phyloP scores from a whole-genome alignment of 2,797 vertebrate genomes.

The Gadopsis bispinosus region DNA sequence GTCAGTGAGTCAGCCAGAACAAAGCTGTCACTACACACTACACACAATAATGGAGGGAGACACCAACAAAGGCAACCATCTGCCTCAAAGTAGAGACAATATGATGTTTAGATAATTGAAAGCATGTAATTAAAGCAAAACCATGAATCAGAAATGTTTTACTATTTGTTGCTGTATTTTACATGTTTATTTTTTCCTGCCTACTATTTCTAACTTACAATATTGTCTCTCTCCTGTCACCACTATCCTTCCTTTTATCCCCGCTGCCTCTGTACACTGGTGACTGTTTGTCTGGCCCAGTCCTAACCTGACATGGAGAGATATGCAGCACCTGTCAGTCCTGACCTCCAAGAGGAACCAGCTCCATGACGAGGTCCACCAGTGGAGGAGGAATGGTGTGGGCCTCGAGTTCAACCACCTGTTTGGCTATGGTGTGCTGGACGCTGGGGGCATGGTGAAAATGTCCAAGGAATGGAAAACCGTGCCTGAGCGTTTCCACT shows the following conservation, averaged over 20 bases:
- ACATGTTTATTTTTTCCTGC: background rate
- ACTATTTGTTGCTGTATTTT: background rate
- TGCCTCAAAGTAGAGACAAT: constrained; percentile 31
- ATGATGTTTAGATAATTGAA: constrained; percentile 35
- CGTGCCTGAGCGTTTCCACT: constrained; percentile 97
- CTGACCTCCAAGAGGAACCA: constrained; percentile 99
- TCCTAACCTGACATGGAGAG: constrained; percentile 94
- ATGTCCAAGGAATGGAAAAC: constrained; percentile 98
- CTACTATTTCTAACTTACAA: background rate
- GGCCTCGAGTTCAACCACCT: constrained; percentile 99
- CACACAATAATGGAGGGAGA: constrained; percentile 47
- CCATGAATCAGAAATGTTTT: constrained; percentile 9
- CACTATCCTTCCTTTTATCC: background rate
- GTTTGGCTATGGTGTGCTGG: constrained; percentile 97
- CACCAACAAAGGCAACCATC: constrained; percentile 49
- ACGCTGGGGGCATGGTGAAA: constrained; percentile 98
- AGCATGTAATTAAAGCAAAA: constrained; percentile 19
- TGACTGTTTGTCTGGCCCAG: constrained; percentile 73
- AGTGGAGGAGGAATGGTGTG: constrained; percentile 96
- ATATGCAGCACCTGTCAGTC: constrained; percentile 97
- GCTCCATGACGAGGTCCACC: constrained; percentile 97
- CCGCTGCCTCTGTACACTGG: background rate
- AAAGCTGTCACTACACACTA: constrained; percentile 64
- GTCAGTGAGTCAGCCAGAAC: constrained; percentile 61
- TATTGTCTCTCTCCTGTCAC: background rate